phyloP scores from a whole-genome alignment of 2,797 vertebrate species.

The Gephyroberyx darwinii region DNA sequence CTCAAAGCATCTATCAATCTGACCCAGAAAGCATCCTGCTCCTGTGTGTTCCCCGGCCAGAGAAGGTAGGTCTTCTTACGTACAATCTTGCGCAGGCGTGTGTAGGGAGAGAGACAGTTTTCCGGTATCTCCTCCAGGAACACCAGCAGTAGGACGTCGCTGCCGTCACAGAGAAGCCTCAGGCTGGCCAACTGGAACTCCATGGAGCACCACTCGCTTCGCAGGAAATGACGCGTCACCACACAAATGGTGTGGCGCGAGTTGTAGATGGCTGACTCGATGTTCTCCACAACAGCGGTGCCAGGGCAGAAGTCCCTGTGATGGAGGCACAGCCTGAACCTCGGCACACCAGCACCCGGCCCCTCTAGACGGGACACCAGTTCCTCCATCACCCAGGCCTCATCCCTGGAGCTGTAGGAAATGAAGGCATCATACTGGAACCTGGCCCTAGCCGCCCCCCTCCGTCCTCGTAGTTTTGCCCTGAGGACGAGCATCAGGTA shows the following conservation, averaged over 20 bases:
- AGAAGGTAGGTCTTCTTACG: constrained; percentile 56
- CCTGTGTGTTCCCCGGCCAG: constrained; percentile 48
- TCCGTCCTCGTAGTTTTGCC: constrained; percentile 36
- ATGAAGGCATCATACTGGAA: constrained; percentile 51
- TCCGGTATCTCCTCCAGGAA: constrained; percentile 68
- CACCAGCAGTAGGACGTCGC: constrained; percentile 64
- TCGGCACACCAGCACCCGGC: neutral
- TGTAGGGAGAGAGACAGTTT: constrained; percentile 56
- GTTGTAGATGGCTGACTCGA: constrained; percentile 69
- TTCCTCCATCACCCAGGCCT: constrained; percentile 62
- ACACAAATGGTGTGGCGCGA: constrained; percentile 75
- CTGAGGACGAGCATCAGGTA: constrained; percentile 44
- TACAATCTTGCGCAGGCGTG: constrained; percentile 52
- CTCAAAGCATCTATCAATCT: constrained; percentile 42
- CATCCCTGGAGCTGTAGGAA: constrained; percentile 56
- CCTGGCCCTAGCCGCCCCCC: neutral
- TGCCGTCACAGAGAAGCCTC: constrained; percentile 61
- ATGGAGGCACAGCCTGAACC: constrained; percentile 46
- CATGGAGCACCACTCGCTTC: constrained; percentile 72
- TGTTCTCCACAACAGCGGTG: constrained; percentile 63
- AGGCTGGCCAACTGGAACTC: constrained; percentile 74
- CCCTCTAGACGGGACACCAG: constrained; percentile 44
- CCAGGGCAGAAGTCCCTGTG: constrained; percentile 51
- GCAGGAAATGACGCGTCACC: constrained; percentile 67
- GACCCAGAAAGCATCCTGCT: constrained; percentile 51